Base-by-base conservation (phyloP, 2,888 invertebrate genomes). In the Machimus atricapillus region DNA sequence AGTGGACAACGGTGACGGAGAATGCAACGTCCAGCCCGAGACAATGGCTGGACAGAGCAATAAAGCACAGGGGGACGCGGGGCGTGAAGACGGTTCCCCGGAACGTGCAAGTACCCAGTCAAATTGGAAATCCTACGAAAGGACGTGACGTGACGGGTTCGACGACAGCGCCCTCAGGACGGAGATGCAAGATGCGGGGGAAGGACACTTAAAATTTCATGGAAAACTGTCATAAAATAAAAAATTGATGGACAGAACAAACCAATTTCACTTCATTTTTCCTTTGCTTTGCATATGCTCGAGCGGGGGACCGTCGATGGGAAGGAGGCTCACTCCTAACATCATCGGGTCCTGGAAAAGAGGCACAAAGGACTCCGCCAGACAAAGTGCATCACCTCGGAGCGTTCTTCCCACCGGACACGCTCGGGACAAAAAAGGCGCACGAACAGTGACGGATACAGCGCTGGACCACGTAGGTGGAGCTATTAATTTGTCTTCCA, bases 221-320 rank as follows among this genome's bases (percentile, higher is more conserved):
- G 83, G 83, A 83, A 83, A 83, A 83, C 83, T 83, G 83, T 83
- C 83, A 83, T 83, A 83, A 83, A 83, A 81, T 81, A 81, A 81
- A 81, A 81, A 81, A 81, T 81, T 81, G 81, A 81, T 81, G 81
- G 81, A 81, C 81, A 81, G 81, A 81, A 81, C 81, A 81, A 81
- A 81, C 83, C 83, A 83, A 83, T 83, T 83, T 83, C 66, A 66
- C 83, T 83, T 83, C 83, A 83, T 83, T 83, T 83, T 83, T 83
- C 83, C 27, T 83, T 83, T 58, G 83, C 37, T 83, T 83, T 83
- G 66, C 83, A 83, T 83, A 83, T 83, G 66, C 58, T 16, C 81
- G 9, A 83, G 16, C 27, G 83, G 23, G 19, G 43, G 43, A 3
- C 2, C 2, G 43, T 12, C 40, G 12, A 40, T 12, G 2, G 43